Conservation (phyloP, 2,113 vertebrate species). For the Archocentrus centrarchus region DNA sequence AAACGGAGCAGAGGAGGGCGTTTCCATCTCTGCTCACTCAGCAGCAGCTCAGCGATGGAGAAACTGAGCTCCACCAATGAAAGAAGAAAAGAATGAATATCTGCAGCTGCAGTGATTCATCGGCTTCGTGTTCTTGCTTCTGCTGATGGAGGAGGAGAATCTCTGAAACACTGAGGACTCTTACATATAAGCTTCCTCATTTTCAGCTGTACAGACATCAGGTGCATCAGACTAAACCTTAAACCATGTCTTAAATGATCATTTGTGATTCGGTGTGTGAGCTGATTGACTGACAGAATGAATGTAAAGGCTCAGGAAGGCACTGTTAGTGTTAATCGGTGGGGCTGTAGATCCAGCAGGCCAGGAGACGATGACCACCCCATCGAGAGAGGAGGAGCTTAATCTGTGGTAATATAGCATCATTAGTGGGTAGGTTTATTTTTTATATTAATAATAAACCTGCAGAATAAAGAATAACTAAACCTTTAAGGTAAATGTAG, state of each 20-base stretch:
- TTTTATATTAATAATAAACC: background rate
- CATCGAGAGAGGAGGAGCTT: background rate
- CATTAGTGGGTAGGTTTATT: background rate
- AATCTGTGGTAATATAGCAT: background rate
- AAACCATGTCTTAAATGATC: conserved; percentile 3
- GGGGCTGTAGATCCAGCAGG: too few species aligned
- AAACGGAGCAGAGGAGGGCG: conserved; percentile 7
- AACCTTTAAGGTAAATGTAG: conserved; percentile 1
- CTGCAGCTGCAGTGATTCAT: background rate
- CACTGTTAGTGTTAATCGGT: background rate
- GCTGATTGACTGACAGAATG: conserved; percentile 51
- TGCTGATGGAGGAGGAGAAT: conserved; percentile 2
- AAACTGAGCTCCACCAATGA: background rate
- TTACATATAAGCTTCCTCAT: background rate
- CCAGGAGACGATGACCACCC: too few species aligned
- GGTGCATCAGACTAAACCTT: conserved; percentile 32
- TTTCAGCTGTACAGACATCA: conserved; percentile 25
- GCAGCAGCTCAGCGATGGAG: conserved; percentile 1
- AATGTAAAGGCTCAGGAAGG: conserved; percentile 55
- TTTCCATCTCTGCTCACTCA: background rate
- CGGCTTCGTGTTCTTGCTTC: background rate
- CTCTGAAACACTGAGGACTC: background rate
- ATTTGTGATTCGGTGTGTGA: background rate
- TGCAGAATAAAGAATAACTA: background rate
- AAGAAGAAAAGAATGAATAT: background rate